Evolutionary conservation across 2,888 invertebrate genomes (phyloP).

Genomic region (Catocala sponsa): DNA sequence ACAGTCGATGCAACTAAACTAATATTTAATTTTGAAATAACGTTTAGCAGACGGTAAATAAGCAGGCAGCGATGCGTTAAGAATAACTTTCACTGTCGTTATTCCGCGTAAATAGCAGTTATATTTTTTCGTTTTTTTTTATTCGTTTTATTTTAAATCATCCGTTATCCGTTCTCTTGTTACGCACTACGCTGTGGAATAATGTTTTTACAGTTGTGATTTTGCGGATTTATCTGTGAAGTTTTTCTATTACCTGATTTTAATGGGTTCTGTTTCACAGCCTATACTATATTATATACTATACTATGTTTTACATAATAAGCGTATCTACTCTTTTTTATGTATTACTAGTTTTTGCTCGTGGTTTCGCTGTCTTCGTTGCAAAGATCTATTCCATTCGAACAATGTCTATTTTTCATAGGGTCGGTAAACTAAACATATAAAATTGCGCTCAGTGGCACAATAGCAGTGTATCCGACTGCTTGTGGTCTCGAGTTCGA

Average conservation of each 20-base stretch:
- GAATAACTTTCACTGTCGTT: constrained; percentile 72
- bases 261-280: constrained; percentile 6
- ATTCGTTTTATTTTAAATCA: constrained; percentile 43
- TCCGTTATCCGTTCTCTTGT: constrained; percentile 51
- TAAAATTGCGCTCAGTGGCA: too few species aligned
- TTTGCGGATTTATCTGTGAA: constrained; percentile 7
- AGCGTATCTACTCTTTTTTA: too few species aligned
- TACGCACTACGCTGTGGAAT: constrained; percentile 47
- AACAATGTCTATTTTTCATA: background rate
- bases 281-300: too few species aligned
- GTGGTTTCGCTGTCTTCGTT: too few species aligned
- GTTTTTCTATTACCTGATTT: background rate
- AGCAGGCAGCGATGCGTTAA: constrained; percentile 61
- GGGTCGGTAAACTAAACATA: too few species aligned
- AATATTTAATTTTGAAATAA: constrained; percentile 68
- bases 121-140: constrained; percentile 36
- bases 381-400: too few species aligned
- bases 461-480: too few species aligned
- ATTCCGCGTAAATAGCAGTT: constrained; percentile 58
- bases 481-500: too few species aligned
- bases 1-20: constrained; percentile 56
- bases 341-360: too few species aligned
- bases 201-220: constrained; percentile 26
- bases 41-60: constrained; percentile 55
- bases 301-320: too few species aligned